Base-by-base conservation (phyloP, 2,797 vertebrate species). In the Pseudochaenichthys georgianus region DNA sequence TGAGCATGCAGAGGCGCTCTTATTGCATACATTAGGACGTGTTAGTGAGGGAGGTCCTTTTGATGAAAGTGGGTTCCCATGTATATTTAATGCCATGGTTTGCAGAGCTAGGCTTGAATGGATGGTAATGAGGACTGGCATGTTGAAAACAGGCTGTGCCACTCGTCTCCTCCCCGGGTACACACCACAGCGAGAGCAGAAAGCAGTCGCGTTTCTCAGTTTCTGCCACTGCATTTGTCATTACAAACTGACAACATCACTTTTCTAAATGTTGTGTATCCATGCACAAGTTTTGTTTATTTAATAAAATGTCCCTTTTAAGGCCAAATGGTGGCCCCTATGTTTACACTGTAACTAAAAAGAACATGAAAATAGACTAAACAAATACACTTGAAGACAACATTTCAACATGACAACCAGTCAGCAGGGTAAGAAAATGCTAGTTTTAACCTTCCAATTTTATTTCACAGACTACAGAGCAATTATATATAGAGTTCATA, bases 21-120 rank as follows among this genome's bases (percentile, higher is more conserved):
- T 81, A 83, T 87, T 86, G 89, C 81, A 88, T 90, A 90, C 81
- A 88, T 88, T 89, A 80, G 71, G 46, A 74, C 13, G 57, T 83
- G 86, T 89, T 87, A 77, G 79, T 48, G 71, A 80, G 85, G 84
- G 85, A 87, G 80, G 79, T 77, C 78, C 74, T 84, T 88, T 88
- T 90, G 91, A 91, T 93, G 90, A 89, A 94, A 94, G 87, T 87
- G 87, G 90, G 89, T 91, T 93, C 85, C 80, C 92, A 93, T 94
- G 88, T 94, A 94, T 94, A 92, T 94, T 95, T 95, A 93, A 94
- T 93, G 81, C 73, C 82, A 84, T 80, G 89, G 87, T 91, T 92
- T 92, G 87, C 91, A 13, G 74, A 88, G 91, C 84, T 72, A 79
- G 68, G 89, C 80, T 86, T 89, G 79, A 91, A 80, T 87, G 86